A percentile compares a stretch with the other conserved stretches of the same genome.
phyloP scores from a whole-genome alignment of 2,113 vertebrate genomes.

The Orthonyx spaldingii region DNA sequence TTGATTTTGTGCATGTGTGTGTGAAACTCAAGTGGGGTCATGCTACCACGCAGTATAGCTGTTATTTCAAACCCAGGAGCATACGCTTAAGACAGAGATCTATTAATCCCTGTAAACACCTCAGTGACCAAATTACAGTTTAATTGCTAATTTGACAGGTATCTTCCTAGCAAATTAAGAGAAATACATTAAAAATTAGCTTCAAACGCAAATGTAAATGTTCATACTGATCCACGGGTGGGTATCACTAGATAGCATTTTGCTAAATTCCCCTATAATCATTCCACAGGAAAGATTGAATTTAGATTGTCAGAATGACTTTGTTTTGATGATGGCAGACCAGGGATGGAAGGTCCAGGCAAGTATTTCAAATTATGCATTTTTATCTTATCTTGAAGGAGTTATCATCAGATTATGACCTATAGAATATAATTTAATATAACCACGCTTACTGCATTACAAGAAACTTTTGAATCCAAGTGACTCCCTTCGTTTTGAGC shows the following conservation, averaged over 20 bases:
- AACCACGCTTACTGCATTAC: background rate
- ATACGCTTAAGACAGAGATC: slow-evolving; percentile 47
- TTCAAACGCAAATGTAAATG: slow-evolving; percentile 41
- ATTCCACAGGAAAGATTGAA: background rate
- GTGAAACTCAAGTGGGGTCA: slow-evolving; percentile 72
- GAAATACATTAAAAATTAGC: slow-evolving; percentile 57
- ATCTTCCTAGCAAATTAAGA: slow-evolving; percentile 48
- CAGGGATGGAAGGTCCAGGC: background rate
- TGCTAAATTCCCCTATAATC: slow-evolving; percentile 1
- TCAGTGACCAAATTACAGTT: slow-evolving; percentile 65
- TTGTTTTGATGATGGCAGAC: background rate
- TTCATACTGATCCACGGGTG: slow-evolving; percentile 31
- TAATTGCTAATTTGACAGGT: slow-evolving; percentile 62
- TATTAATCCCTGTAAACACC: slow-evolving; percentile 70
- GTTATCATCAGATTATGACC: background rate
- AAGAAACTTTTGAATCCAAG: background rate
- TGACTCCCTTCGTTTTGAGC: background rate
- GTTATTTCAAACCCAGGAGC: slow-evolving; percentile 69
- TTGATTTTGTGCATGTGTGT: slow-evolving; percentile 69
- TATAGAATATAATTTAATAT: background rate
- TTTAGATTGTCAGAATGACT: background rate
- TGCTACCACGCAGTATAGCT: slow-evolving; percentile 58
- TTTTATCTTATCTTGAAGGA: background rate
- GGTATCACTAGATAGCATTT: background rate
- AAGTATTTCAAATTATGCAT: background rate